Evolutionary conservation across 2,888 invertebrate species (phyloP).

Genomic region (Leucoptera coffeella): DNA sequence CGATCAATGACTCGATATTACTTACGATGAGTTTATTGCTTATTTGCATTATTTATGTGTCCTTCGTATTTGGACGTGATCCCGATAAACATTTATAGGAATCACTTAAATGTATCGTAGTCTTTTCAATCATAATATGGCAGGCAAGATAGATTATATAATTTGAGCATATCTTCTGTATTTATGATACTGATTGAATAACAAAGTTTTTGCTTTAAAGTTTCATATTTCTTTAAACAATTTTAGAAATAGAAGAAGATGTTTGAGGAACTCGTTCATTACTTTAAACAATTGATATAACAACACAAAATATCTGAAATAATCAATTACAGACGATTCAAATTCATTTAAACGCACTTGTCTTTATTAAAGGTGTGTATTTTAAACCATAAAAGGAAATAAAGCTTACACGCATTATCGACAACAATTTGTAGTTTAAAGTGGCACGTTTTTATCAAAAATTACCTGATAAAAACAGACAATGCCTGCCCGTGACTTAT

Average conservation of each 20-base stretch:
- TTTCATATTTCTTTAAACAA: no score
- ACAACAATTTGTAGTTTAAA: slow-evolving; percentile 46
- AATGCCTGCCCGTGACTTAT: slow-evolving; percentile 43
- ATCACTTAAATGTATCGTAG: no score
- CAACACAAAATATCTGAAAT: slow-evolving; percentile 12
- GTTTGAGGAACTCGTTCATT: no score
- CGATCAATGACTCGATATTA: slow-evolving; percentile 13
- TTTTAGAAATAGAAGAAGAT: no score
- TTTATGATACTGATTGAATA: no score
- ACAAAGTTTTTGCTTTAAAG: no score
- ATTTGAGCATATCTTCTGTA: no score
- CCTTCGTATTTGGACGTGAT: not conserved
- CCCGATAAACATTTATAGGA: not conserved
- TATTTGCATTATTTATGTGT: slow-evolving; percentile 3
- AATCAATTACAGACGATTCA: slow-evolving; percentile 33
- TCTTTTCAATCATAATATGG: no score
- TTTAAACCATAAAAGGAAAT: no score
- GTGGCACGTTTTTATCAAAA: slow-evolving; percentile 48
- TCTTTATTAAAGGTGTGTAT: slow-evolving; percentile 39
- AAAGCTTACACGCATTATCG: no score
- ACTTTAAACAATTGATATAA: no score
- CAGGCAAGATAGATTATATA: no score
- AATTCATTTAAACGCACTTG: slow-evolving; percentile 44
- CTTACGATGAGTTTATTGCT: slow-evolving; percentile 3
- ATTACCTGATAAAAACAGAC: slow-evolving; percentile 43